Percentiles rank a stretch among this genome's conserved stretches.
phyloP scores from a whole-genome alignment of 2,113 vertebrate genomes.

The Solenodon paradoxus region DNA sequence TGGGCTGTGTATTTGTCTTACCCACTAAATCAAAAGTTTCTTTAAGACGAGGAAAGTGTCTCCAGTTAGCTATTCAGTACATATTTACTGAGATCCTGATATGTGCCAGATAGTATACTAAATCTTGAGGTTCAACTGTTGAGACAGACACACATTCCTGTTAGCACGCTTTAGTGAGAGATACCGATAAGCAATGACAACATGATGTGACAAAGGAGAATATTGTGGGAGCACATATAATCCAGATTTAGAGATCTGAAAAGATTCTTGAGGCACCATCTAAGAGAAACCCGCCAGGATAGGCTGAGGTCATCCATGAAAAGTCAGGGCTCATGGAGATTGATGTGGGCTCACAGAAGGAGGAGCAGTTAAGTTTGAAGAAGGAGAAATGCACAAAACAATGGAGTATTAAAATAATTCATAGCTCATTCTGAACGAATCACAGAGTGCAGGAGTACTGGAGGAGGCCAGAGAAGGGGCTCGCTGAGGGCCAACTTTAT shows the following conservation, averaged over 20 bases:
- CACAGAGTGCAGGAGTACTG: not conserved
- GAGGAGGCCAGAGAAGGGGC: not conserved
- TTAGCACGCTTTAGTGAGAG: not conserved
- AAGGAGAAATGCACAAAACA: not conserved
- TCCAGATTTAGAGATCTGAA: not conserved
- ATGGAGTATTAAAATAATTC: accelerated
- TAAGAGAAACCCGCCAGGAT: not conserved
- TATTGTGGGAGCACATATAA: not conserved
- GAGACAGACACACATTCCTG: not conserved
- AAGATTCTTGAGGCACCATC: not conserved
- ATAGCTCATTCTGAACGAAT: not conserved
- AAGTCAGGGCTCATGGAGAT: accelerated
- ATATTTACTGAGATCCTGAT: not conserved
- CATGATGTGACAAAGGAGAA: accelerated
- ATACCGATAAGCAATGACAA: not conserved
- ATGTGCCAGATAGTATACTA: not conserved
- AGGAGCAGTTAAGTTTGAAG: not conserved
- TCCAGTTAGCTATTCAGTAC: not conserved
- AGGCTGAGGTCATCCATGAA: no score
- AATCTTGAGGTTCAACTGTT: not conserved
- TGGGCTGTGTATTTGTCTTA: not conserved
- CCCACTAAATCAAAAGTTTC: not conserved
- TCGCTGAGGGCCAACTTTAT: accelerated
- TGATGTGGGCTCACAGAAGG: not conserved
- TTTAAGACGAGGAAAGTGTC: not conserved